Base-by-base conservation (phyloP, 2,888 invertebrate species). In the Eupithecia pulchellata region DNA sequence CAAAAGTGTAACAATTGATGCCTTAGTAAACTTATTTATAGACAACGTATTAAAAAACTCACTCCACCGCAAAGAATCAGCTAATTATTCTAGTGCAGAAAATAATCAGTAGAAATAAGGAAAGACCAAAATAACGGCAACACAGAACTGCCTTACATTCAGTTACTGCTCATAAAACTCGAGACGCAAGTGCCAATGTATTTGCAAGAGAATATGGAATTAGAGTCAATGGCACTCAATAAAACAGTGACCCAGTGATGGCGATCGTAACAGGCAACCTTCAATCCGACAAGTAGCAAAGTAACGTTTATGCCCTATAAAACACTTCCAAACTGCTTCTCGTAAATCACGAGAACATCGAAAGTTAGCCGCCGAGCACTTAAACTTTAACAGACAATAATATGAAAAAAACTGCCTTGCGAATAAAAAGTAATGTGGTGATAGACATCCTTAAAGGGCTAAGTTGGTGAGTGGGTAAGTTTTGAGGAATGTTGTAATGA, bases 371-470 rank as follows among this genome's bases (percentile, higher is more conserved):
- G 91, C 88, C 88, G 86, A 93, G 91, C 91, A 92, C 93, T 93
- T 93, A 93, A 94, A 93, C 87, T 94, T 94, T 94, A 93, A 93
- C 93, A 91, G 92, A 91, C 91, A 92, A 92, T 93, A 93, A 93
- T 93, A 92, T 91, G 91, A 90, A 91, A 92, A 92, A 92, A 89
- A 57, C 88, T 89, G 88, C 88, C 89, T 87, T 83, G 79, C 82
- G 86, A 84, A 91, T 91, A 92, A 92, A 93, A 92, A 92, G 89
- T 92, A 92, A 92, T 91, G 92, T 90, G 89, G 86, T 85, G 85
- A 88, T 90, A 89, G 90, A 83, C 79, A 86, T 85, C 84, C 82
- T 84, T 87, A 89, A 92, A 93, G 92, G 93, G 92, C 91, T 92
- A 91, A 91, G 91, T 91, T 90, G 86, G 89, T 89, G 87, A 89